Evolutionary conservation across 2,113 vertebrate genomes (phyloP), one percentile per base, ranked within the genome.

Genomic region (Silurus meridionalis): DNA sequence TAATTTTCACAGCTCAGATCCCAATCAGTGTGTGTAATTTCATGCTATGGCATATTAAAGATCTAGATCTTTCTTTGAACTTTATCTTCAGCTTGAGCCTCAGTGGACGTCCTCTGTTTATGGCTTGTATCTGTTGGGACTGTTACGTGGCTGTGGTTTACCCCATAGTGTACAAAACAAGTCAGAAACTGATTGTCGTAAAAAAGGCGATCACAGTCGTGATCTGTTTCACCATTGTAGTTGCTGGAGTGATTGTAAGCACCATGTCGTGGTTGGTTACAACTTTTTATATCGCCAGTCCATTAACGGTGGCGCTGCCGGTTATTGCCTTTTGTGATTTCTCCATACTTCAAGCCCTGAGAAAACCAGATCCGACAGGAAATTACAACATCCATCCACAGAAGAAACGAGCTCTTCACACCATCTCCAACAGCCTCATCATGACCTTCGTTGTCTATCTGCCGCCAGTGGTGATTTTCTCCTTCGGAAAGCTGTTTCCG

Each of bases 91-190:
- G 46, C 67, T 19, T 90, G 15, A 19, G n/a, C 55, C 6, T 87
- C 10, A 52, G 1, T 8, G 85, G 87, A 0, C 84, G 87, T 67
- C 89, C 87, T 52, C 63, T 90, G 23, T 85, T 90, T 8, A 87
- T 84, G 85, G 72, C 85, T 71, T 90, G 71, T 28, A 23, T 88
- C 21, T 90, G 89, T 53, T 85, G 60, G 37, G 85, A 90, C 37
- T 87, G 83, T 23, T 88, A 88, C 72, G 13, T 88, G 25, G 89
- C 89, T 72, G 89, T 90, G 17, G 19, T 83, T 82, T 48, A 87
- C 61, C 89, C 89, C 17, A 85, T 90, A 8, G 4, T 21, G 3
- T 90, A 90, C 79, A 88, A 77, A 72, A 87, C 60, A 71, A 87
- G 37, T 48, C 78, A 55, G 50, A 90, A 21, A 52, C 58, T 63